Base-by-base conservation (phyloP, 2,797 vertebrate genomes). In the Mus caroli region DNA sequence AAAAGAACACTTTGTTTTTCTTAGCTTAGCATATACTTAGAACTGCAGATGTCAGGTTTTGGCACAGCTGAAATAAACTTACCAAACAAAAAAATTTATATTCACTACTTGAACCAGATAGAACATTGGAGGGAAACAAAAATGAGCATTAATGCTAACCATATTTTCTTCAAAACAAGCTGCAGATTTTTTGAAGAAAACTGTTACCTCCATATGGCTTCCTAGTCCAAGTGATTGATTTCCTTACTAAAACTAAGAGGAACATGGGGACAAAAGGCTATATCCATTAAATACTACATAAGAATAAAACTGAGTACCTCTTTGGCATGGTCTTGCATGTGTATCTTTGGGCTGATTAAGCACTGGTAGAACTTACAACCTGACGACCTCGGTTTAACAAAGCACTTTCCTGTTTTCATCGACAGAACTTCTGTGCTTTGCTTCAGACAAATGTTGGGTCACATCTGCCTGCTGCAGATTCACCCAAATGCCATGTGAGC, bases 131-230 rank as follows among this genome's bases (percentile, higher is more conserved):
- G 60, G 43, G 71, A 94, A 88, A 94, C 40, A 26, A 94, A 95
- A 98, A 87, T 43, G 50, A 90, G 37, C 60, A 60, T 94, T 97
- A 97, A 98, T 93, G 83, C 52, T 94, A 95, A 97, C 82, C 94
- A 95, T 73, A 95, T 97, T 97, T 96, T 82, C 93, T 80, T 90
- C 88, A 88, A 96, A 95, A 84, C 60, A 64, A 40, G 43, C 62
- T 80, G 14, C 40, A 95, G 28, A 60, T 52, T 90, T 73, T 93
- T 92, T 52, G 0, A 80, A 80, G 64, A 85, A 88, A 88, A 56
- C 28, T 71, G 22, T 75, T 90, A 71, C 85, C 46, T 96, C 20
- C 73, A 92, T 91, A 92, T 77, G n/a, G 31, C 62, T 96, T 88
- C 4, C 43, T 96, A 83, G 82, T 90, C 60, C 73, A 95, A 84